Percentiles rank a stretch among this genome's conserved stretches.
These are phyloP conservation scores for Pristiophorus japonicus DNA, from an alignment of 2,113 vertebrate genomes.

Conservation along the genomic window DNA sequence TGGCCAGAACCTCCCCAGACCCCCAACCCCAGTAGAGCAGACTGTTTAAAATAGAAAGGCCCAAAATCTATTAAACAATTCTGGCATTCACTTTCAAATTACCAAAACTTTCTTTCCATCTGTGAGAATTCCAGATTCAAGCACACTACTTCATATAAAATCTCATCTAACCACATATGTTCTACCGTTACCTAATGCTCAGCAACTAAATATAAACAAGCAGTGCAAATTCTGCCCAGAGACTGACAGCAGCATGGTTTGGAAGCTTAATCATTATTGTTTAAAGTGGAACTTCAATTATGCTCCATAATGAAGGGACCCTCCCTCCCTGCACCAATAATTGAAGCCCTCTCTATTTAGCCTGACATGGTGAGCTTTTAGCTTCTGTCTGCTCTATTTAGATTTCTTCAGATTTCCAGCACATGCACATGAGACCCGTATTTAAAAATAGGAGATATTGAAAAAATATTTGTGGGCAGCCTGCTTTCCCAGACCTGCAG, in stretches of 20 bases:
- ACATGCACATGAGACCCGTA: too few relatives aligned
- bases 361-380: neutral
- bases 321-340: neutral
- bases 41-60: neutral
- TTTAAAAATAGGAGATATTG: neutral
- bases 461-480: neutral
- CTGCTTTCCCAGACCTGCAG: neutral
- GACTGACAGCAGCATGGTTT: neutral
- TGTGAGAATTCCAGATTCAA: neutral
- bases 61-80: neutral
- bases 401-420: neutral
- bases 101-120: neutral
- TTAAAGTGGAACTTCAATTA: neutral
- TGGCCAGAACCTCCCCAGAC: too few relatives aligned
- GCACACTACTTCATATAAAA: neutral
- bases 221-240: neutral
- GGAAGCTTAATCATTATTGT: neutral
- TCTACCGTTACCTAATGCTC: neutral
- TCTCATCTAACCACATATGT: neutral
- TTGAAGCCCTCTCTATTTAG: neutral
- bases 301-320: neutral
- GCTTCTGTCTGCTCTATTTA: neutral
- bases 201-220: conserved; percentile 23
- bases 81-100: neutral
- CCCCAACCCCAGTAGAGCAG: neutral